Conservation (phyloP, 2,888 invertebrate genomes). For the Ennomos quercinarius region DNA sequence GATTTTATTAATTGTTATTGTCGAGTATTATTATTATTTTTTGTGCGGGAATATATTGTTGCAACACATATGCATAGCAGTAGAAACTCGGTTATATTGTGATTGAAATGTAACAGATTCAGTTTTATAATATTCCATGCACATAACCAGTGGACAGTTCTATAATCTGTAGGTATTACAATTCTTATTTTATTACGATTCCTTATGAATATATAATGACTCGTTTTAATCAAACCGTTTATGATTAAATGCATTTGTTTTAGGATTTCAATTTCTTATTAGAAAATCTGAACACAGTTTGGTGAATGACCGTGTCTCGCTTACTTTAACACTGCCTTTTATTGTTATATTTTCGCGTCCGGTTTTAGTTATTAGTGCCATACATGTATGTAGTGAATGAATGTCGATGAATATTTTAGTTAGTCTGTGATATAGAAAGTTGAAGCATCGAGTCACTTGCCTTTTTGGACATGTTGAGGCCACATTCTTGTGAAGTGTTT, state of each 20-base stretch:
- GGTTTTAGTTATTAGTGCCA: constrained; percentile 78
- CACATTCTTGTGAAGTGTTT: constrained; percentile 39
- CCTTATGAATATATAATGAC: no score
- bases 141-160: constrained; percentile 13
- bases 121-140: constrained; percentile 39
- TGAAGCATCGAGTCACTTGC: constrained; percentile 70
- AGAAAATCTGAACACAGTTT: no score
- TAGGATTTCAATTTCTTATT: no score
- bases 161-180: constrained; percentile 14
- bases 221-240: no score
- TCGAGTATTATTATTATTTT: constrained; percentile 77
- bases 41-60: constrained; percentile 73
- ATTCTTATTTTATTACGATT: no score
- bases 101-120: constrained; percentile 81
- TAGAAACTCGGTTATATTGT: constrained; percentile 79
- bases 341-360: constrained; percentile 61
- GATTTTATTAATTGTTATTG: constrained; percentile 79
- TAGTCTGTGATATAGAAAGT: constrained; percentile 82
- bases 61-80: constrained; percentile 63
- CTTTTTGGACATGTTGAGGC: constrained; percentile 54
- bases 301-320: constrained; percentile 19
- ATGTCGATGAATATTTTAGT: constrained; percentile 69
- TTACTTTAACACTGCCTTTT: constrained; percentile 62
- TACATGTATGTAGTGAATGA: constrained; percentile 73
- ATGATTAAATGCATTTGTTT: no score